These are phyloP conservation scores for Brenthis hecate DNA, from an alignment of 2,888 invertebrate species.

Conservation along the genomic window DNA sequence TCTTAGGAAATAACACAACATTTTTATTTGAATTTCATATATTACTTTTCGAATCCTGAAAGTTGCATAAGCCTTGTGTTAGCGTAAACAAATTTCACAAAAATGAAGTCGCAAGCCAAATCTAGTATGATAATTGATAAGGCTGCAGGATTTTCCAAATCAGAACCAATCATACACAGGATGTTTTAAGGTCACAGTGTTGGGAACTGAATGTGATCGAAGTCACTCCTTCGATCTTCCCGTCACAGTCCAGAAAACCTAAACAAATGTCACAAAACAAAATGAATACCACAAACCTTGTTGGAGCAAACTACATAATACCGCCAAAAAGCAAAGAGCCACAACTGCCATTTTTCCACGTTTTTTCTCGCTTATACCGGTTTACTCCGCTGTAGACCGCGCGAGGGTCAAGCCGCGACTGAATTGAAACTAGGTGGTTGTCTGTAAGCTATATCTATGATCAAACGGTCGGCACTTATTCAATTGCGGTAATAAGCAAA, in stretches of 20 bases:
- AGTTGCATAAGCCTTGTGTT: too few species aligned
- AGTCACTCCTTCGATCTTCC: neutral
- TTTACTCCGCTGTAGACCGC: slow-evolving; percentile 56
- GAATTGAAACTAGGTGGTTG: slow-evolving; percentile 42
- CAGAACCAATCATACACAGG: neutral
- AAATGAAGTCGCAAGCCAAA: neutral
- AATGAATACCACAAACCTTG: slow-evolving; percentile 63
- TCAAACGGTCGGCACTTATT: slow-evolving; percentile 57
- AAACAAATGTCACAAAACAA: neutral
- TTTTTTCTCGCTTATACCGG: slow-evolving; percentile 46
- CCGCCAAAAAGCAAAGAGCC: slow-evolving; percentile 68
- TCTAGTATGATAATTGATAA: neutral
- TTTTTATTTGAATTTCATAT: too few species aligned
- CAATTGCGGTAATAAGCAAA: slow-evolving; percentile 70
- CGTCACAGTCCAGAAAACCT: neutral
- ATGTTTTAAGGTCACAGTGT: slow-evolving; percentile 1
- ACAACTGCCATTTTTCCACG: slow-evolving; percentile 59
- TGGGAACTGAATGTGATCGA: neutral
- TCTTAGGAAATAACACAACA: too few species aligned
- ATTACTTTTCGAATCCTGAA: too few species aligned
- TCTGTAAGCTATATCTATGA: slow-evolving; percentile 47
- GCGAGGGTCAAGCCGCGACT: slow-evolving; percentile 46
- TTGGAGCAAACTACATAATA: slow-evolving; percentile 72
- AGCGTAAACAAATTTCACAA: neutral
- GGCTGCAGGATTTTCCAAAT: slow-evolving; percentile 1